These are phyloP conservation scores for Coptodon bakossiorum DNA, from an alignment of 2,113 vertebrate genomes.

Conservation along the genomic window DNA sequence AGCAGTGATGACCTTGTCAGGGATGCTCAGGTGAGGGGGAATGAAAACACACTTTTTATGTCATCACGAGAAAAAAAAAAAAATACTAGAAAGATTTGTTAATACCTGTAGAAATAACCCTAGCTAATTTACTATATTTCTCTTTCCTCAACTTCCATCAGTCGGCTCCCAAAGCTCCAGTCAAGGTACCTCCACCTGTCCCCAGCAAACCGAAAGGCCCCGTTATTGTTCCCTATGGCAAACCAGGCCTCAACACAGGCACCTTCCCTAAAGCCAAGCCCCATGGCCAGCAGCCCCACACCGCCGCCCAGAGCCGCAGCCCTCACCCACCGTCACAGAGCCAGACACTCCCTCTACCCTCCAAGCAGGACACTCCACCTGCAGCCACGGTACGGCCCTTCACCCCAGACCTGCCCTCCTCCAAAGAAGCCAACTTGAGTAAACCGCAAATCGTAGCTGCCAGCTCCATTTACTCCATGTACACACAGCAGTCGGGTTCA, in stretches of 20 bases:
- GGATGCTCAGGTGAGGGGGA: slow-evolving; percentile 80
- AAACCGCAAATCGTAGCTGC: slow-evolving; percentile 86
- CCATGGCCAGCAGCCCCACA: slow-evolving; percentile 65
- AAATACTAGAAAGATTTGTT: neutral
- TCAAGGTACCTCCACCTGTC: slow-evolving; percentile 93
- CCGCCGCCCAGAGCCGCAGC: slow-evolving; percentile 41
- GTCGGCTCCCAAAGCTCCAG: slow-evolving; percentile 75
- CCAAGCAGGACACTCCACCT: slow-evolving; percentile 87
- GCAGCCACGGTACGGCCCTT: slow-evolving; percentile 91
- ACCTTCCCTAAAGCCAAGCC: slow-evolving; percentile 78
- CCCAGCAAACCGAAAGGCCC: slow-evolving; percentile 94
- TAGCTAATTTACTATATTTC: neutral
- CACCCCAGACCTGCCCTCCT: slow-evolving; percentile 82
- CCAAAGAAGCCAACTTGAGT: slow-evolving; percentile 78
- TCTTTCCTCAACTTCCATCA: slow-evolving; percentile 51
- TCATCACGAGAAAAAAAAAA: neutral
- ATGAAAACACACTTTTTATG: neutral
- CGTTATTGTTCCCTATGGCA: slow-evolving; percentile 71
- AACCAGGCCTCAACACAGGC: slow-evolving; percentile 61
- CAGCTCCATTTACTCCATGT: slow-evolving; percentile 98
- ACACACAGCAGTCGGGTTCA: slow-evolving; percentile 81
- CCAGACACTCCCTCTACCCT: slow-evolving; percentile 75
- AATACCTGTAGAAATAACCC: neutral
- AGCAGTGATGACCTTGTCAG: slow-evolving; percentile 91
- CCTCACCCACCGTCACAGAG: slow-evolving; percentile 71